Conservation (phyloP, 2,888 invertebrate genomes). For the Limenitis camilla region DNA sequence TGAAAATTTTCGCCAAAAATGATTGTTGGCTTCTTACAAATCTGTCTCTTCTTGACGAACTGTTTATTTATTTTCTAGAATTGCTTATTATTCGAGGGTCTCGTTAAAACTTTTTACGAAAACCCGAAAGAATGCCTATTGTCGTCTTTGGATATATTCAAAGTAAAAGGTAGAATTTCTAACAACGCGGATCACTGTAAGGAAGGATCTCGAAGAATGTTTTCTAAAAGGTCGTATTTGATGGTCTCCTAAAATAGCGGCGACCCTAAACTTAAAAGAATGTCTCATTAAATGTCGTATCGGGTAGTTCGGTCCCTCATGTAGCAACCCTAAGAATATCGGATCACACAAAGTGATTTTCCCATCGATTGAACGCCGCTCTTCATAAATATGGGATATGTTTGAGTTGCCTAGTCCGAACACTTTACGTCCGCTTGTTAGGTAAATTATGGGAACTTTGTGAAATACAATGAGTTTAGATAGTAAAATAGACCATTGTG, state of each 20-base stretch:
- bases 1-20: too few species aligned
- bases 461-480: neutral
- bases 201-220: conserved; percentile 14
- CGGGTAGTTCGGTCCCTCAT: conserved; percentile 10
- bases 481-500: neutral
- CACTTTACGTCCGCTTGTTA: conserved; percentile 1
- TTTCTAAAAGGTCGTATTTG: conserved; percentile 18
- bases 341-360: conserved; percentile 46
- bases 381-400: conserved; percentile 45
- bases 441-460: neutral
- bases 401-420: conserved; percentile 29
- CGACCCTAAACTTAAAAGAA: conserved; percentile 22
- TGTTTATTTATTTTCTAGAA: conserved; percentile 1
- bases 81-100: conserved; percentile 9
- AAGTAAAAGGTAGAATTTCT: conserved; percentile 19
- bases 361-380: conserved; percentile 44
- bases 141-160: conserved; percentile 17
- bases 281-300: conserved; percentile 22
- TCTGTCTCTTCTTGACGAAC: neutral
- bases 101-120: conserved; percentile 22
- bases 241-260: conserved; percentile 19
- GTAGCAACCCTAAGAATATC: conserved; percentile 23
- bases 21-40: neutral
- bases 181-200: conserved; percentile 14
- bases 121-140: conserved; percentile 17